phyloP scores from a whole-genome alignment of 2,113 vertebrate genomes.

The Labrus mixtus region DNA sequence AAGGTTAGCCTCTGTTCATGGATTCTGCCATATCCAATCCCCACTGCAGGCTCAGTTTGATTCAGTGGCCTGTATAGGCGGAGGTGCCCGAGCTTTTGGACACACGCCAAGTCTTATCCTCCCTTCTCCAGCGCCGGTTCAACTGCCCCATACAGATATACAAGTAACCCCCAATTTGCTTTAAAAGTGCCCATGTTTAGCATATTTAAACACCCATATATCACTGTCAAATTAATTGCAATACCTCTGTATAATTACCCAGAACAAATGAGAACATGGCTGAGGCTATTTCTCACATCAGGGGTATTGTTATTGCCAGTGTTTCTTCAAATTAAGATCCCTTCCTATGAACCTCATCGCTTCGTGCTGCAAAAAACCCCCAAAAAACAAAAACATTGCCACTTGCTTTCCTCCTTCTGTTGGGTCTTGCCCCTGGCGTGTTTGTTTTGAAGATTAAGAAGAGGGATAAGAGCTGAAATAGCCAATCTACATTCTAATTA shows the following conservation, averaged over 20 bases:
- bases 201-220: slow-evolving; percentile 30
- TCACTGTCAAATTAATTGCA: slow-evolving; percentile 46
- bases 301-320: slow-evolving; percentile 2
- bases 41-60: slow-evolving; percentile 47
- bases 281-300: slow-evolving; percentile 16
- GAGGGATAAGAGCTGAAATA: not conserved
- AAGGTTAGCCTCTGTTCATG: slow-evolving; percentile 61
- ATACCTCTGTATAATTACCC: slow-evolving; percentile 33
- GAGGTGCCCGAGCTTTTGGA: slow-evolving; percentile 24
- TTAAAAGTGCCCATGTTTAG: slow-evolving; percentile 32
- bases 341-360: slow-evolving; percentile 1
- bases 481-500: slow-evolving; percentile 1
- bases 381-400: slow-evolving; percentile 1
- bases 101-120: not conserved
- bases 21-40: slow-evolving; percentile 58
- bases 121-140: slow-evolving; percentile 2
- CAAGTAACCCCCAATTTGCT: slow-evolving; percentile 1
- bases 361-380: not conserved
- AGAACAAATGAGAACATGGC: slow-evolving; percentile 46
- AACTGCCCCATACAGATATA: not conserved
- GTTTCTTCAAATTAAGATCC: slow-evolving; percentile 39
- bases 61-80: slow-evolving; percentile 34
- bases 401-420: not conserved
- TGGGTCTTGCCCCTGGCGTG: not conserved
- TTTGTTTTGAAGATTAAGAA: slow-evolving; percentile 23